A percentile compares a stretch with the other conserved stretches of the same genome.
phyloP scores from a whole-genome alignment of 2,113 vertebrate species.

The Callaeas wilsoni region DNA sequence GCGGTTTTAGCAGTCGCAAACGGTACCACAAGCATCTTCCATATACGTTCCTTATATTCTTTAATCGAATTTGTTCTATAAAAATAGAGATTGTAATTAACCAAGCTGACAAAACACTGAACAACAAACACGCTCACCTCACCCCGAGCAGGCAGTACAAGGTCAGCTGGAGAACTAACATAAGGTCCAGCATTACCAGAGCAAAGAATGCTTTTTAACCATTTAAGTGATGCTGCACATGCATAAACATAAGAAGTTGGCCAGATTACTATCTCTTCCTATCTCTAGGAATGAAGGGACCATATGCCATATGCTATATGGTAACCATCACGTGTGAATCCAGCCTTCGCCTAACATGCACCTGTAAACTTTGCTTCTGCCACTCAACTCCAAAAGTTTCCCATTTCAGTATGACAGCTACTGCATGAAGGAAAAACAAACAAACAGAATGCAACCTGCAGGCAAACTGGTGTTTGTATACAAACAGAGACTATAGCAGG shows the following conservation, averaged over 20 bases:
- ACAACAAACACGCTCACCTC: neutral
- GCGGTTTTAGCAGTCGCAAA: conserved; percentile 89
- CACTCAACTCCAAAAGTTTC: neutral
- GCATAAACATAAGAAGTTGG: neutral
- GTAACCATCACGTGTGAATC: neutral
- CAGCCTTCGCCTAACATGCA: rapidly evolving
- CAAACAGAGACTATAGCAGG: neutral
- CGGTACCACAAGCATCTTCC: conserved; percentile 97
- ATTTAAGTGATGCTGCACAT: neutral
- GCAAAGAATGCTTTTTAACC: neutral
- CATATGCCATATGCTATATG: neutral
- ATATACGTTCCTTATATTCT: conserved; percentile 91
- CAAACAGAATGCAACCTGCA: neutral
- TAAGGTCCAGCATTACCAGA: neutral
- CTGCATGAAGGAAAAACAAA: neutral
- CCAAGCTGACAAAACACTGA: neutral
- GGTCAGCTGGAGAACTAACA: neutral
- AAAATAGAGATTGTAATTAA: neutral
- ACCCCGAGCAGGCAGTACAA: neutral
- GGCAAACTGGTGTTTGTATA: neutral
- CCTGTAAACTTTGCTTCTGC: neutral
- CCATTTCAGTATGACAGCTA: neutral
- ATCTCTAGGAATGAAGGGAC: too few species aligned
- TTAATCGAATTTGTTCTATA: conserved; percentile 93
- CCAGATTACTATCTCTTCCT: neutral